Conservation (phyloP, 2,888 invertebrate genomes). For the Acleris cristana region DNA sequence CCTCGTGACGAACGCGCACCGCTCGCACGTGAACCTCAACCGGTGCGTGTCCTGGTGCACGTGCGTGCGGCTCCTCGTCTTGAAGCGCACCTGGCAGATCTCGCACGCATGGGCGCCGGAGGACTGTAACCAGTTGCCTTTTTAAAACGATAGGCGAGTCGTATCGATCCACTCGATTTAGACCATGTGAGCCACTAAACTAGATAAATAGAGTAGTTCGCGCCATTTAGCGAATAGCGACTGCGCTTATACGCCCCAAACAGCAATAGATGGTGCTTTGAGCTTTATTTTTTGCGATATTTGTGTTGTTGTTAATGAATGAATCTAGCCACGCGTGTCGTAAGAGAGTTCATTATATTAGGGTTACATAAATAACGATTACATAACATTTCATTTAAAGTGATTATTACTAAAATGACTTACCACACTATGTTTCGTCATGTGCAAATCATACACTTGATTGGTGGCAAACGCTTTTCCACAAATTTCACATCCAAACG, state of each 20-base stretch:
- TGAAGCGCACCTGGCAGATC: conserved; percentile 30
- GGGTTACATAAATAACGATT: too few species aligned
- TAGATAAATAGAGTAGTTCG: too few species aligned
- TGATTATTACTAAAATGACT: neutral
- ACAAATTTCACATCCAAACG: conserved; percentile 30
- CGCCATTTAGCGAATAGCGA: too few species aligned
- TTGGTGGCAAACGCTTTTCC: conserved; percentile 27
- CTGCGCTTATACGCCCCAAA: too few species aligned
- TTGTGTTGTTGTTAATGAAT: too few species aligned
- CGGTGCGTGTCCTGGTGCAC: conserved; percentile 36
- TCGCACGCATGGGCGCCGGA: conserved; percentile 28
- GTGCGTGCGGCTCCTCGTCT: conserved; percentile 24
- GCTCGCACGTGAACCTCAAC: conserved; percentile 28
- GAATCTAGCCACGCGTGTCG: too few species aligned
- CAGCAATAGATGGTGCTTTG: too few species aligned
- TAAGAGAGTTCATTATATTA: too few species aligned
- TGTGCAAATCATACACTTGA: conserved; percentile 24
- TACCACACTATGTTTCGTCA: conserved; percentile 26
- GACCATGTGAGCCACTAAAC: too few species aligned
- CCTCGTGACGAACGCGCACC: conserved; percentile 25
- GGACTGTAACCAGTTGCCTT: neutral
- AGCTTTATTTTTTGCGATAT: too few species aligned
- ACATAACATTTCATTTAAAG: too few species aligned
- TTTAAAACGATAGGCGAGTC: neutral
- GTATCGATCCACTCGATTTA: too few species aligned